phyloP scores from a whole-genome alignment of 2,888 invertebrate species.

The Xanthostigma xanthostigma region DNA sequence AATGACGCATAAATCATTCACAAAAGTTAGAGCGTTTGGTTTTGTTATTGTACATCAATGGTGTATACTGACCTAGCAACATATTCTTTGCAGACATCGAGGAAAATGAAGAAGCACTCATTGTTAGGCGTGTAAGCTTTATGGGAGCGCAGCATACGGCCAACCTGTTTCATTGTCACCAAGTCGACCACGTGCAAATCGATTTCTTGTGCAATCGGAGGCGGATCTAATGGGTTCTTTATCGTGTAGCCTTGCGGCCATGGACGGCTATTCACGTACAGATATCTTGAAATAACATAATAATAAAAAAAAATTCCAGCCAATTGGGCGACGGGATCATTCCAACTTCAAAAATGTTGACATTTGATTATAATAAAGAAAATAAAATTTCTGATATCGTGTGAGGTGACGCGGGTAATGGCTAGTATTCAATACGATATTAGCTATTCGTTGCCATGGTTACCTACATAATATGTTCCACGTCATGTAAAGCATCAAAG shows the following conservation, averaged over 20 bases:
- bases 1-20: background rate
- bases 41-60: conserved; percentile 3
- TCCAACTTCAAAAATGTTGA: too few relatives aligned
- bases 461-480: too few relatives aligned
- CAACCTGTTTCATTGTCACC: conserved; percentile 56
- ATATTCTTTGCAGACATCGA: conserved; percentile 68
- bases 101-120: conserved; percentile 74
- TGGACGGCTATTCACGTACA: conserved; percentile 70
- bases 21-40: background rate
- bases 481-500: too few relatives aligned
- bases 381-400: too few relatives aligned
- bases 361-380: too few relatives aligned
- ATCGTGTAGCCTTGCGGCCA: conserved; percentile 68
- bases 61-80: conserved; percentile 52
- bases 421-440: too few relatives aligned
- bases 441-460: too few relatives aligned
- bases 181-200: conserved; percentile 78
- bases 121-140: conserved; percentile 73
- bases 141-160: conserved; percentile 62
- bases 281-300: conserved; percentile 34
- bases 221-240: conserved; percentile 60
- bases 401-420: too few relatives aligned
- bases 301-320: background rate
- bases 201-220: conserved; percentile 74
- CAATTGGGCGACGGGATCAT: too few relatives aligned